Evolutionary conservation across 2,113 vertebrate genomes (phyloP), one percentile per base, ranked within the genome.

Genomic region (Acrocephalus kingi): DNA sequence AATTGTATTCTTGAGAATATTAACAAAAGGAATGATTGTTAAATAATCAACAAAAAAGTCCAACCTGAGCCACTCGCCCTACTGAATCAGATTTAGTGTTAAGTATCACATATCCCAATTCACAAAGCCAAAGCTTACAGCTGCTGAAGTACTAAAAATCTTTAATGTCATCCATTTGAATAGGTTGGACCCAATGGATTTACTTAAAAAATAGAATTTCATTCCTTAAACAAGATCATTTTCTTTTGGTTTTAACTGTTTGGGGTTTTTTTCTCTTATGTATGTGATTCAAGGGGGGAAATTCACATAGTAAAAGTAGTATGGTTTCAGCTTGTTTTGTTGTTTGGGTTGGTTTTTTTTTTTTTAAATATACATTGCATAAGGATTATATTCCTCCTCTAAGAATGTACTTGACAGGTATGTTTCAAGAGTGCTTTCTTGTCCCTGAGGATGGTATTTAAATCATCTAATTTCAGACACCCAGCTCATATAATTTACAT

Each of bases 41-140:
- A 84, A 62, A 67, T 72, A 84, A 81, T 9, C 5, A 31, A 83
- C 7, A 14, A 54, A 48, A 69, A 43, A 63, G 22, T 11, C 3
- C 11, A 16, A 22, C 3, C 10, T 0, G 3, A 62, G 19, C 13
- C 24, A 55, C 7, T 31, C 0, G 5, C 11, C 10, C 43, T 58
- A 33, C 14, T 6, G 8, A 82, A 72, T 43, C 4, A 6, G 35
- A 72, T 49, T 84, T 54, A 41, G 7, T 51, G 4, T 64, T 45
- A 80, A 59, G 25, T 67, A 67, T 20, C 68, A 28, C 11, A 67
- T 11, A 43, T 30, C 2, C 21, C 33, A 51, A 12, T 30, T 66
- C 46, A 48, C 6, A 75, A 8, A 68, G 17, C 3, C 27, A 75
- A 51, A 9, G 15, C 58, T 78, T 67, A 66, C 13, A 59, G 22